Evolutionary conservation across 2,113 vertebrate species (phyloP).

Genomic region (Ornithorhynchus anatinus): DNA sequence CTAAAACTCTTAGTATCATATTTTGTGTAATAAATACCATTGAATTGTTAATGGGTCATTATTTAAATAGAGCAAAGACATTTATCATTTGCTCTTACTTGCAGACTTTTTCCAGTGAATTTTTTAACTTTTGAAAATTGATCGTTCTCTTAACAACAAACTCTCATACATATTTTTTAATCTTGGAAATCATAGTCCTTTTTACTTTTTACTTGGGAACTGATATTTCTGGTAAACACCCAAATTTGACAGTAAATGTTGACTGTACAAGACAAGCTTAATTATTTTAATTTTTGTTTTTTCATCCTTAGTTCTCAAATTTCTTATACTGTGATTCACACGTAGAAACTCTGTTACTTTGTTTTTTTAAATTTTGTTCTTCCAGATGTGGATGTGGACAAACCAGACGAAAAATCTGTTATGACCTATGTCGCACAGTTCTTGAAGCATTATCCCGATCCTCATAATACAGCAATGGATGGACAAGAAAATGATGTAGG

Average conservation of each 20-base stretch:
- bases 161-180: too few species aligned
- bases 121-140: too few species aligned
- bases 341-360: background rate
- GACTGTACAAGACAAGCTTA: background rate
- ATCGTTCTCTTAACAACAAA: too few species aligned
- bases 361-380: background rate
- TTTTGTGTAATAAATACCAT: too few species aligned
- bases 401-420: slow-evolving; percentile 97
- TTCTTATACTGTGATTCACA: background rate
- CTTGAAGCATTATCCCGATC: slow-evolving; percentile 87
- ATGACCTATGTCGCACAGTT: slow-evolving; percentile 99
- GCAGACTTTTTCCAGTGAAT: too few species aligned
- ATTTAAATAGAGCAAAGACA: too few species aligned
- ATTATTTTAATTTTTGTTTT: background rate
- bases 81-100: too few species aligned
- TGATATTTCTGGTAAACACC: background rate
- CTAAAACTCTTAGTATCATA: too few species aligned
- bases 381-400: slow-evolving; percentile 96
- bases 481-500: slow-evolving; percentile 80
- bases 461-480: slow-evolving; percentile 66
- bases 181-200: too few species aligned
- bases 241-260: background rate
- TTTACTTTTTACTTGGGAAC: background rate
- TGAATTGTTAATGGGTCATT: too few species aligned
- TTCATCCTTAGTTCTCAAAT: background rate